Conservation (phyloP, 2,113 vertebrate species). For the Rutilus rutilus region DNA sequence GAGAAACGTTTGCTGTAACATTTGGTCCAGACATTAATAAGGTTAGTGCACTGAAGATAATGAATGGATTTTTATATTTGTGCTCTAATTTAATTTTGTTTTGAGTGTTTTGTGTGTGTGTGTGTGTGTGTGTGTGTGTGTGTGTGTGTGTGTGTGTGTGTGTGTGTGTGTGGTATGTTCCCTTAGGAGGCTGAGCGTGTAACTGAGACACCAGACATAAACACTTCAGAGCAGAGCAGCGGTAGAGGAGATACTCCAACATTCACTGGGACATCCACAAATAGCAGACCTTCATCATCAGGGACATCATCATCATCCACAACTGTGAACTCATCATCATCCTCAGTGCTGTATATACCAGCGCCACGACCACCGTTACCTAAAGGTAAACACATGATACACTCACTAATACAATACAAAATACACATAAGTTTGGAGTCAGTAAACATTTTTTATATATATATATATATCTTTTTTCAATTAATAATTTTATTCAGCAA, state of each 20-base stretch:
- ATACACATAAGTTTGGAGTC: neutral
- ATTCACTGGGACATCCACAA: slow-evolving; percentile 25
- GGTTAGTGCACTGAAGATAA: neutral
- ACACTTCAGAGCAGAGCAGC: neutral
- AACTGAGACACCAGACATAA: neutral
- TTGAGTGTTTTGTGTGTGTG: neutral
- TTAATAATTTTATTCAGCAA: neutral
- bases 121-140: too few species aligned
- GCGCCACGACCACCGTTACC: slow-evolving; percentile 66
- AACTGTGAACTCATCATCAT: slow-evolving; percentile 58
- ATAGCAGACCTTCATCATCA: slow-evolving; percentile 55
- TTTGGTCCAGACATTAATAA: slow-evolving; percentile 20
- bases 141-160: too few species aligned
- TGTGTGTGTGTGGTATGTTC: too few species aligned
- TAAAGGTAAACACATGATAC: slow-evolving; percentile 66
- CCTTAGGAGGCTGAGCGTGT: neutral
- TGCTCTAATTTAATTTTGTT: neutral
- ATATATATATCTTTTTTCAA: neutral
- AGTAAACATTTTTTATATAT: neutral
- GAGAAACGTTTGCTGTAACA: slow-evolving; percentile 17
- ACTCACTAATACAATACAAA: neutral
- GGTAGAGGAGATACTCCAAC: slow-evolving; percentile 24
- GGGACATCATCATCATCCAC: slow-evolving; percentile 57
- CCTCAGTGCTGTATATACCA: slow-evolving; percentile 58
- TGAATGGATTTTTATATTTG: neutral